Base-by-base conservation (phyloP, 2,888 invertebrate species). In the Ypsolopha sequella region DNA sequence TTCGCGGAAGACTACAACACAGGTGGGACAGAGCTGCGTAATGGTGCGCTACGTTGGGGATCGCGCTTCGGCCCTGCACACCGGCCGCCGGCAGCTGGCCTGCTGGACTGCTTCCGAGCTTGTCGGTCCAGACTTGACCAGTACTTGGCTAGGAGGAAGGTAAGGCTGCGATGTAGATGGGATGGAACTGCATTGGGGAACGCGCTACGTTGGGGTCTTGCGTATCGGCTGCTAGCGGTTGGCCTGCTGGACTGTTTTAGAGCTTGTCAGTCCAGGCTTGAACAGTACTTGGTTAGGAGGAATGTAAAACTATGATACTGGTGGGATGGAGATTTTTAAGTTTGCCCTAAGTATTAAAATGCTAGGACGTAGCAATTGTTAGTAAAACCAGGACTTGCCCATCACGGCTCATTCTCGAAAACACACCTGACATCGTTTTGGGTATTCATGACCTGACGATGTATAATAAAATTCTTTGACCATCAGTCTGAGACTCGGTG, bases 91-190 rank as follows among this genome's bases (percentile, higher is more conserved):
- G 64, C 81, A 7, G 74, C 88, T 2, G 89, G 91, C 36, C 84
- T 94, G 41, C 91, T 93, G 69, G 93, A 93, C 64, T 95, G 95
- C 73, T 92, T 95, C 70, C 79, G 92, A 53, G 91, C 91, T 10
- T 95, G 94, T 65, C 88, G 94, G 48, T 90, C 91, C 34, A 88
- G 91, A 54, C 80, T 95, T 47, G 91, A 93, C 65, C 93, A 95
- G 74, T 94, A 94, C 65, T 84, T 95, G 55, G 95, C 95, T 4
- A 91, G 92, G 68, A 87, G 94, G 73, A 92, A 94, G 89, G 95
- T 94, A 61, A 49, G 49, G 38, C 6, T 4, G 6, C n/a, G n/a
- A n/a, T n/a, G 6, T 6, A 2, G 38, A 2, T 38, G n/a, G n/a
- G 6, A 10, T 4, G 6, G 8, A 11, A 41, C 62, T 77, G 45